phyloP scores from a whole-genome alignment of 2,888 invertebrate genomes.

The Stenoptilia bipunctidactyla region DNA sequence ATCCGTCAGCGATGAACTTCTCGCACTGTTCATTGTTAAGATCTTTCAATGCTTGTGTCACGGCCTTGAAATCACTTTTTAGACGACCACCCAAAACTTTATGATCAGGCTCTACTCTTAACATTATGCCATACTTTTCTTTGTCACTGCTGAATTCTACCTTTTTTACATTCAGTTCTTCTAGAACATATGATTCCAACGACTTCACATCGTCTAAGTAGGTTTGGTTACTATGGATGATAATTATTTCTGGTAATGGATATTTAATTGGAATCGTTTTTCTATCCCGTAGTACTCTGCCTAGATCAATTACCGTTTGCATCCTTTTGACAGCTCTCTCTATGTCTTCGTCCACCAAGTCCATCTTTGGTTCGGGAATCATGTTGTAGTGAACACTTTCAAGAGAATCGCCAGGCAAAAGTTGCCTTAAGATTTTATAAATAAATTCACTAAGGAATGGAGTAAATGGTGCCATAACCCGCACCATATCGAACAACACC shows the following conservation, averaged over 20 bases:
- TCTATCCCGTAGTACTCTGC: constrained; percentile 91
- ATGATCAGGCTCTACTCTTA: constrained; percentile 96
- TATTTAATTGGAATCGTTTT: constrained; percentile 96
- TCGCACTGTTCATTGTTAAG: constrained; percentile 85
- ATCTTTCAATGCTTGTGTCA: constrained; percentile 84
- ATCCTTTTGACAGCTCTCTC: constrained; percentile 92
- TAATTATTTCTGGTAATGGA: constrained; percentile 95
- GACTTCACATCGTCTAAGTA: constrained; percentile 84
- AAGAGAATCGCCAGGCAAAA: constrained; percentile 65
- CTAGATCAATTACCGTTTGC: constrained; percentile 96
- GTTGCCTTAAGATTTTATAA: constrained; percentile 87
- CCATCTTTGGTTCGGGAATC: constrained; percentile 81
- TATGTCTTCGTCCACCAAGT: constrained; percentile 85
- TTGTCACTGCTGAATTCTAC: constrained; percentile 91
- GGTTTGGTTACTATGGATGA: constrained; percentile 87
- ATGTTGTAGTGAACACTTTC: constrained; percentile 94
- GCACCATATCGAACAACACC: constrained; percentile 89
- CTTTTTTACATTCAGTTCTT: constrained; percentile 92
- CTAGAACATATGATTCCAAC: constrained; percentile 87
- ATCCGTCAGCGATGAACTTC: constrained; percentile 77
- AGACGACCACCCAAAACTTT: constrained; percentile 89
- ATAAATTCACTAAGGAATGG: constrained; percentile 96
- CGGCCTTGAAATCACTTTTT: constrained; percentile 90
- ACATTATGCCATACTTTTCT: constrained; percentile 89
- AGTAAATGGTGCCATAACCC: constrained; percentile 97